These are phyloP conservation scores for Lepidothrix coronata DNA, from an alignment of 2,113 vertebrate species.

Conservation along the genomic window DNA sequence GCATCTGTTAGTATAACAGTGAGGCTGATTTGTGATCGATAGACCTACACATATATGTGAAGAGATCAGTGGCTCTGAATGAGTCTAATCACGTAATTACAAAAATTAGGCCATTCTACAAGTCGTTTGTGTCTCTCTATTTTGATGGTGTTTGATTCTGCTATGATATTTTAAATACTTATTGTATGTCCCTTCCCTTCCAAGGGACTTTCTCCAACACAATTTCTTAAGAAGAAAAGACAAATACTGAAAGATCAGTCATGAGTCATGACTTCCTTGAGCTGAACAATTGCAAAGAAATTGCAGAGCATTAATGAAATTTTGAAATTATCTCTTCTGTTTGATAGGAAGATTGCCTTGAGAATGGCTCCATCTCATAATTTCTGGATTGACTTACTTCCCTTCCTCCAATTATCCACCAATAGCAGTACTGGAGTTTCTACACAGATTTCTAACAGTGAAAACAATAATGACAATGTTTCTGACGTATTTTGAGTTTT, in stretches of 20 bases:
- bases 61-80: constrained; percentile 55
- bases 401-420: neutral
- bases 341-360: neutral
- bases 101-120: constrained; percentile 41
- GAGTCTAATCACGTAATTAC: constrained; percentile 49
- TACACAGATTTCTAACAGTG: neutral
- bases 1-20: constrained; percentile 58
- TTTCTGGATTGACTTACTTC: neutral
- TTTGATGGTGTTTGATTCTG: constrained; percentile 26
- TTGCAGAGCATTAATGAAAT: neutral
- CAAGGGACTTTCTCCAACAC: neutral
- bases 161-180: neutral
- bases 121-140: constrained; percentile 17
- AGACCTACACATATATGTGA: constrained; percentile 55
- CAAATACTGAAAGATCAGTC: neutral
- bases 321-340: neutral
- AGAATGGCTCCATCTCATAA: neutral
- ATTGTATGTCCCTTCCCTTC: neutral
- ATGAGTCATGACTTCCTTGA: neutral
- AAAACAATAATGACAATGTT: neutral
- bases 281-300: neutral
- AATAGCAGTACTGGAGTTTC: neutral
- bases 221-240: neutral
- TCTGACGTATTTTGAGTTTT: neutral
- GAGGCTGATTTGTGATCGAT: constrained; percentile 58